Evolutionary conservation across 1,140 invertebrate species (phyloP), one percentile per base, ranked within the genome.

Genomic region (Acromyrmex charruanus): DNA sequence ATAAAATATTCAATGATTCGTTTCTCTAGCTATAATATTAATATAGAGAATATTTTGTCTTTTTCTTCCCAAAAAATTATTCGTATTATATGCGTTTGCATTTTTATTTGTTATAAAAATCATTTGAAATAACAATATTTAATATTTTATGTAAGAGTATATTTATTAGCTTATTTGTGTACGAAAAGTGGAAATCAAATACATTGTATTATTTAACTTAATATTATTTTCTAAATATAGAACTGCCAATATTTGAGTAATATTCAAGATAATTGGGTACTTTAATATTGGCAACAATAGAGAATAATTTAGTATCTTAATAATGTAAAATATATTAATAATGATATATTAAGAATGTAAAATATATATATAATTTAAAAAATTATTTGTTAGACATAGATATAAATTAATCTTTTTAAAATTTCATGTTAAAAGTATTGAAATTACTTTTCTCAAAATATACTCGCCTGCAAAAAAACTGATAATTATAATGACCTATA

Each of bases 1-100:
- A 66, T 25, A 89, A 87, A 77, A 89, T 71, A 65, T n/a, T 18
- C 12, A 18, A 14, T 25, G 21, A 21, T 58, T 39, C 7, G 3
- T 61, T 63, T 61, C 7, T 77, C 25, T 44, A 3, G 12, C 9
- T 44, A 0, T n/a, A 61, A 39, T 49, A 25, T 44, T 59, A 58
- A 44, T 28, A 44, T 0, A 7, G 2, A 61, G 4, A 28, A 28
- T 25, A 65, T n/a, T 25, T 25, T 21, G 9, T 44, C 21, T 25
- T 44, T 63, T 44, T 28, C 4, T 18, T 21, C 2, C 6, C 14
- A 0, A 35, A 35, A 35, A 58, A 16, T 21, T n/a, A 7, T 53
- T 58, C 12, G 9, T 10, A 25, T 69, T 25, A 31, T 72, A 14
- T 65, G 31, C 6, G 4, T 44, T 68, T 21, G n/a, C 5, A 7